These are phyloP conservation scores for Cheilosia urbana DNA, from an alignment of 2,888 invertebrate genomes.

Conservation along the genomic window DNA sequence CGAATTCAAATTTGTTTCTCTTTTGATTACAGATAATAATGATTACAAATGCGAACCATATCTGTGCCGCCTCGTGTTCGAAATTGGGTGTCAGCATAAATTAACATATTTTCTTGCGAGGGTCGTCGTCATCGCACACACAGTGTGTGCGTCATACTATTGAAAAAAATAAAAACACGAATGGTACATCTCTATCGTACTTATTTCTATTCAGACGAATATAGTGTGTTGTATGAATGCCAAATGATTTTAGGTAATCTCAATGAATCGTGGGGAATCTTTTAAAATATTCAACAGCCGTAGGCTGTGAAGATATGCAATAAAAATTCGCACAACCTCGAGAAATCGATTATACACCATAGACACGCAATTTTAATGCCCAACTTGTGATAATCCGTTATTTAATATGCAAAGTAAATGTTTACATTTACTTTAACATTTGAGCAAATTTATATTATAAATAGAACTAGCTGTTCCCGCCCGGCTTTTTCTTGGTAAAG, in stretches of 20 bases:
- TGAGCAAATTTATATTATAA: too few relatives aligned
- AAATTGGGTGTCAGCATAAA: conserved; percentile 65
- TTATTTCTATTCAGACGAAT: conserved; percentile 17
- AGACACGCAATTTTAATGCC: too few relatives aligned
- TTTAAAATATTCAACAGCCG: conserved; percentile 41
- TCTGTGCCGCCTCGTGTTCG: conserved; percentile 42
- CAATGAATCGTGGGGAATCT: conserved; percentile 32
- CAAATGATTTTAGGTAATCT: conserved; percentile 27
- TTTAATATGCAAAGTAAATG: too few relatives aligned
- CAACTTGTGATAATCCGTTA: too few relatives aligned
- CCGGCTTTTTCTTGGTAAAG: too few relatives aligned
- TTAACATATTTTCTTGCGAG: conserved; percentile 40
- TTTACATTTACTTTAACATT: too few relatives aligned
- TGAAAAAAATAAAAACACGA: conserved; percentile 1
- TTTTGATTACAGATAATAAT: conserved; percentile 16
- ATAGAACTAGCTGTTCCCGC: too few relatives aligned
- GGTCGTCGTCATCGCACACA: background rate
- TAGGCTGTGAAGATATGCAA: background rate
- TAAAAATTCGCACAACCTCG: conserved; percentile 23
- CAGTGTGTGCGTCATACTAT: conserved; percentile 28
- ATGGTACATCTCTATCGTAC: background rate
- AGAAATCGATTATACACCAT: conserved; percentile 19
- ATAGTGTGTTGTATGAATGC: conserved; percentile 29
- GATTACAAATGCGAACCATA: conserved; percentile 42
- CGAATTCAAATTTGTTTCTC: conserved; percentile 7